Percentiles rank a stretch among this genome's conserved stretches.
Conservation (phyloP, 2,113 vertebrate species). For the Glareola pratincola region DNA sequence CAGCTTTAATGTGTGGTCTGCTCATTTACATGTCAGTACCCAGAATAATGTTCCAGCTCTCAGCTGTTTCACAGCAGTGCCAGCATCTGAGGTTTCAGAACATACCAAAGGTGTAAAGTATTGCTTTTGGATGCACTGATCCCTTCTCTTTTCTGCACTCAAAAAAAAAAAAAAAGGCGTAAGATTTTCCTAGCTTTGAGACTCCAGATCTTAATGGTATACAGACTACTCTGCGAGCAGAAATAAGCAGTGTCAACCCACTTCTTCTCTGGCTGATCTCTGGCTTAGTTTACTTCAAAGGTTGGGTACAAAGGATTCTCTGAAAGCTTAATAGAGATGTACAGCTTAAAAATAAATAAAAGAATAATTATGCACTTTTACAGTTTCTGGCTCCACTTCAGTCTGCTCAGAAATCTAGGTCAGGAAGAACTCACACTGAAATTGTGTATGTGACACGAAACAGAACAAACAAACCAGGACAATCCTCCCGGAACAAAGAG, state of each 20-base stretch:
- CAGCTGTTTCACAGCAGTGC: constrained; percentile 22
- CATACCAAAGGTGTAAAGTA: constrained; percentile 32
- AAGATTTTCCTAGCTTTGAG: constrained; percentile 3
- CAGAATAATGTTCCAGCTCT: constrained; percentile 37
- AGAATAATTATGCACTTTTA: constrained; percentile 58
- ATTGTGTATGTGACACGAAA: constrained; percentile 10
- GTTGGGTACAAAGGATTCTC: constrained; percentile 42
- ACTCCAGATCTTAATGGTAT: background rate
- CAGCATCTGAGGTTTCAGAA: constrained; percentile 36
- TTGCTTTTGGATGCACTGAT: background rate
- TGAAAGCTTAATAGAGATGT: constrained; percentile 52
- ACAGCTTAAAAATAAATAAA: constrained; percentile 58
- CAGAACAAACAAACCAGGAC: constrained; percentile 11
- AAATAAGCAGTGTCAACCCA: background rate
- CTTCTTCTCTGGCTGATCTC: constrained; percentile 20
- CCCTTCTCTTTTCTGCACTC: background rate
- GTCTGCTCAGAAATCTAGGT: constrained; percentile 43
- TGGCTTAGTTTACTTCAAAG: constrained; percentile 56
- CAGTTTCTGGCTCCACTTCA: constrained; percentile 20
- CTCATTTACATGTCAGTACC: constrained; percentile 55
- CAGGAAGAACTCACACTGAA: constrained; percentile 22
- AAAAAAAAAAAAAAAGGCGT: background rate
- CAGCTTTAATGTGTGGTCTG: constrained; percentile 57
- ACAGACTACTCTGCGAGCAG: background rate
- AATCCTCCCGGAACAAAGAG: background rate